Evolutionary conservation across 2,797 vertebrate species (phyloP).

Genomic region (Acridotheres tristis): DNA sequence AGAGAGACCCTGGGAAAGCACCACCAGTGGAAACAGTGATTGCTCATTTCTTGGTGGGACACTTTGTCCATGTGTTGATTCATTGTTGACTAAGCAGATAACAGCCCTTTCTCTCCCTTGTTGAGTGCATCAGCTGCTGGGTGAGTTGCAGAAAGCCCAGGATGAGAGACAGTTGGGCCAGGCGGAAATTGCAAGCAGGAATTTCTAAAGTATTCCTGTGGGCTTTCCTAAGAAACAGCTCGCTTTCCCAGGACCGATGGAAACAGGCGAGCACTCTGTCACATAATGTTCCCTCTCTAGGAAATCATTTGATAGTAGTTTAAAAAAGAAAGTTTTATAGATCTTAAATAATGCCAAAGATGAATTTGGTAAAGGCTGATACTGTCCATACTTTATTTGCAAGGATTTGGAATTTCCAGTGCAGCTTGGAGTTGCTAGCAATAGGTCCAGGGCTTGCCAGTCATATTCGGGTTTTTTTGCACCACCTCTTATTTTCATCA

Average conservation of each 20-base stretch:
- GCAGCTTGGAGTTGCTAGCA: not conserved
- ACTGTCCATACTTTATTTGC: not conserved
- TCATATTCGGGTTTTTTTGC: not conserved
- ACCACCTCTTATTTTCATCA: not conserved
- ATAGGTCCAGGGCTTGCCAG: not conserved
- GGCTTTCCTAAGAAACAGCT: conserved; percentile 5
- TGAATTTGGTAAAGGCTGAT: not conserved
- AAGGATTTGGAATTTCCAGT: not conserved
- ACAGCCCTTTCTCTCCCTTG: not conserved
- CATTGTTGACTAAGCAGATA: not conserved
- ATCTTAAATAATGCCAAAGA: conserved; percentile 26
- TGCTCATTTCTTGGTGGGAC: not conserved
- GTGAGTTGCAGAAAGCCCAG: not conserved
- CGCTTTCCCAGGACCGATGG: conserved; percentile 7
- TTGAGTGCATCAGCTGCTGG: not conserved
- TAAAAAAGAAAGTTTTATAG: conserved; percentile 38
- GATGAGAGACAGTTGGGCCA: not conserved
- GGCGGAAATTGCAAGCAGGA: not conserved
- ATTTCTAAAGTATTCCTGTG: conserved; percentile 42
- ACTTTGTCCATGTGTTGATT: not conserved
- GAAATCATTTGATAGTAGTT: conserved; percentile 64
- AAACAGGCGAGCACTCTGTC: not conserved
- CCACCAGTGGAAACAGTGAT: not conserved
- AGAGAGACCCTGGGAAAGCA: not conserved
- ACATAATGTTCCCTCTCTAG: conserved; percentile 46